phyloP scores from a whole-genome alignment of 30 jellyfish, hydroid and myxozoan species.

The Turritopsis rubra region DNA sequence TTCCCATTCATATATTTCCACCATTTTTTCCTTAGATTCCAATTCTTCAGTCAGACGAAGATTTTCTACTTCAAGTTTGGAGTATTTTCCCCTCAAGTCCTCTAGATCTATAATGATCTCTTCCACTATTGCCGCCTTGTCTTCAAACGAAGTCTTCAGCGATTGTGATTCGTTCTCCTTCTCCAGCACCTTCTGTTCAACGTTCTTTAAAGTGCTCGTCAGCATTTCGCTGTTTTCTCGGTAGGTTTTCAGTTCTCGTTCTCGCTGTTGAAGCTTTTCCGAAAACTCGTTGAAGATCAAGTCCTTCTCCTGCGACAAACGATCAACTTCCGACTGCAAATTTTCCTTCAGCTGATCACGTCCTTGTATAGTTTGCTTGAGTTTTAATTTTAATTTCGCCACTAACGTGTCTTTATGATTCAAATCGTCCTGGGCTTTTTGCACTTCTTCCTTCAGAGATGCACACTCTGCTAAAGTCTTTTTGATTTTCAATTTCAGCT shows the following conservation, averaged over 20 bases:
- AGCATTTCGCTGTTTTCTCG: conserved; percentile 17
- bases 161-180: conserved; percentile 4
- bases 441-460: conserved; percentile 23
- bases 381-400: conserved; percentile 62
- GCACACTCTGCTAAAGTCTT: conserved; percentile 14
- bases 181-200: conserved; percentile 3
- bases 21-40: conserved; percentile 30
- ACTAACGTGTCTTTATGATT: conserved; percentile 63
- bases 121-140: not conserved
- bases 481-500: conserved; percentile 14
- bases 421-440: conserved; percentile 22
- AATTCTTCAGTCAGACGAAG: conserved; percentile 19
- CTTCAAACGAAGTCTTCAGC: not conserved
- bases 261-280: conserved; percentile 54
- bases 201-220: not conserved
- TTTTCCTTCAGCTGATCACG: conserved; percentile 60
- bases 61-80: not conserved
- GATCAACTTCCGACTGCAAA: conserved; percentile 70
- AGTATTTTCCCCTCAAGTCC: not conserved
- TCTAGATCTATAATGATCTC: not conserved
- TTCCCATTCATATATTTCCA: conserved; percentile 54
- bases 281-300: conserved; percentile 68
- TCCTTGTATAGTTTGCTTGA: conserved; percentile 67
- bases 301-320: conserved; percentile 66
- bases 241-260: conserved; percentile 17